Percentiles rank a stretch among this genome's conserved stretches.
phyloP scores from a whole-genome alignment of 2,113 vertebrate genomes.

The Xyrauchen texanus region DNA sequence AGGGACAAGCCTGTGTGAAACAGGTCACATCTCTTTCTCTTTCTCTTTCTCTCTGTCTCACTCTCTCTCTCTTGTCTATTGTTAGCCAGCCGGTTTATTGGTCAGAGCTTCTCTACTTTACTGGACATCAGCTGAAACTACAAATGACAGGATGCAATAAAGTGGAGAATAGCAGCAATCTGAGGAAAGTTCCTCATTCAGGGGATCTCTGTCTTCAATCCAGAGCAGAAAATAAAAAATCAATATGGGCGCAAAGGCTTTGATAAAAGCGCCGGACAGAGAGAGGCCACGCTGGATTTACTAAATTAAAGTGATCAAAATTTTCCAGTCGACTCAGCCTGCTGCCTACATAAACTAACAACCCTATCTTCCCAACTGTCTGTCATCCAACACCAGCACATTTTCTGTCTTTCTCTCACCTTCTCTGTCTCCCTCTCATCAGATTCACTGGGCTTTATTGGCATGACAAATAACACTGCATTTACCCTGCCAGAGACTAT shows the following conservation, averaged over 20 bases:
- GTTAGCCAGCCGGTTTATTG: slow-evolving; percentile 92
- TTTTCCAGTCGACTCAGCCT: slow-evolving; percentile 94
- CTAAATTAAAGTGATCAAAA: slow-evolving; percentile 99
- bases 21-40: slow-evolving; percentile 57
- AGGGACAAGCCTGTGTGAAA: too few relatives aligned
- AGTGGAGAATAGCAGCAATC: slow-evolving; percentile 94
- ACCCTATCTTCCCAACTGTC: slow-evolving; percentile 86
- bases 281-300: slow-evolving; percentile 88
- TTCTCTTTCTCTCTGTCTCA: slow-evolving; percentile 58
- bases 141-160: slow-evolving; percentile 99
- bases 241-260: slow-evolving; percentile 93
- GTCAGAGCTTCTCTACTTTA: slow-evolving; percentile 87
- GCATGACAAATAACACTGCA: slow-evolving; percentile 19
- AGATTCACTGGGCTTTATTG: slow-evolving; percentile 55
- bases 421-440: slow-evolving; percentile 58
- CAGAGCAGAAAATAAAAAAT: slow-evolving; percentile 99
- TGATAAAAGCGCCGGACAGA: slow-evolving; percentile 92
- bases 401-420: slow-evolving; percentile 61
- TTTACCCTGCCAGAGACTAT: not conserved
- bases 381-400: slow-evolving; percentile 77
- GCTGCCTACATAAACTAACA: slow-evolving; percentile 92
- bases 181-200: slow-evolving; percentile 98
- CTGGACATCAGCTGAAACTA: slow-evolving; percentile 96
- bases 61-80: slow-evolving; percentile 81
- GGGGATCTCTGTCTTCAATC: slow-evolving; percentile 99